Percentiles rank a stretch among this genome's conserved stretches.
Evolutionary conservation across 2,797 vertebrate genomes (phyloP).

Genomic region (Champsocephalus esox): DNA sequence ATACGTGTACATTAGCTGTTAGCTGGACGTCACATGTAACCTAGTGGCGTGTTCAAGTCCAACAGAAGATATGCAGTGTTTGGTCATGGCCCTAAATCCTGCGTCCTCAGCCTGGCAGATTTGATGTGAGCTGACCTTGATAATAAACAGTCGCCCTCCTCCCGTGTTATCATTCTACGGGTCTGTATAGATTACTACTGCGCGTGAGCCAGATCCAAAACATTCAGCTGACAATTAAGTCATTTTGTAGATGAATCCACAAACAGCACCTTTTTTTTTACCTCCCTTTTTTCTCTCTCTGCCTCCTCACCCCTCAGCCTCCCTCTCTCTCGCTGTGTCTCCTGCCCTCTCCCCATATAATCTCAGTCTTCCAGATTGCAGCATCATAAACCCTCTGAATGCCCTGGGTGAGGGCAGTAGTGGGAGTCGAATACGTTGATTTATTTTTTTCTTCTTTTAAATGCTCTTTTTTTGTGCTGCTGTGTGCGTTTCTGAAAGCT

Average conservation of each 20-base stretch:
- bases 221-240: constrained; percentile 44
- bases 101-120: neutral
- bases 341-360: constrained; percentile 60
- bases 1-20: neutral
- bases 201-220: constrained; percentile 36
- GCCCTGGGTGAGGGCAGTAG: constrained; percentile 63
- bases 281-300: constrained; percentile 25
- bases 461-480: constrained; percentile 40
- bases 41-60: constrained; percentile 2
- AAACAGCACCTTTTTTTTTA: constrained; percentile 10
- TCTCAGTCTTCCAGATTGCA: constrained; percentile 68
- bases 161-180: constrained; percentile 11
- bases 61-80: neutral
- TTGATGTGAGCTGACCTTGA: constrained; percentile 25
- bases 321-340: constrained; percentile 53
- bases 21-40: neutral
- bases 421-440: constrained; percentile 74
- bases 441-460: constrained; percentile 67
- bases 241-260: constrained; percentile 63
- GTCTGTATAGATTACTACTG: constrained; percentile 28
- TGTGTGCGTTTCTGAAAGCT: constrained; percentile 57
- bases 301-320: constrained; percentile 51
- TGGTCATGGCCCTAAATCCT: neutral
- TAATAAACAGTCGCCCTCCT: neutral
- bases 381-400: constrained; percentile 72